phyloP scores from a whole-genome alignment of 2,113 vertebrate species.

The Melanerpes aurifrons region DNA sequence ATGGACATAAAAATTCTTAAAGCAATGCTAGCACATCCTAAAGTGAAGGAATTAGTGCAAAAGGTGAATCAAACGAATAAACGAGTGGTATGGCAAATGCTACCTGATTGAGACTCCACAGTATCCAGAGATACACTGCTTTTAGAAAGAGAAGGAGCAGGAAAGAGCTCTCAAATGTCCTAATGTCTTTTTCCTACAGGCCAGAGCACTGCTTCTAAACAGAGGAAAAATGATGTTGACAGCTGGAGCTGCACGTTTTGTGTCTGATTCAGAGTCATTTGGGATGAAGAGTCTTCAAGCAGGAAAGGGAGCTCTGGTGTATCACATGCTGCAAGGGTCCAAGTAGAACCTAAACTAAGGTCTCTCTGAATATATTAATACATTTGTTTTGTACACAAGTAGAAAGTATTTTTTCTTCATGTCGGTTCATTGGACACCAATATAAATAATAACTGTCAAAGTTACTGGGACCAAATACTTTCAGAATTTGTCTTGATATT shows the following conservation, averaged over 20 bases:
- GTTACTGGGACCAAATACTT: background rate
- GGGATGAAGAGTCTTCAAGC: background rate
- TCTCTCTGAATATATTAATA: background rate
- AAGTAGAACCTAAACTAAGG: background rate
- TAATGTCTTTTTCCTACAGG: background rate
- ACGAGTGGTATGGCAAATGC: too few species aligned
- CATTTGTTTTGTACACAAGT: accelerated
- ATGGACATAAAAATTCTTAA: too few species aligned
- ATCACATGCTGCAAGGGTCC: background rate
- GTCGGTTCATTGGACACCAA: background rate
- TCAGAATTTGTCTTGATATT: background rate
- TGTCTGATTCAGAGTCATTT: background rate
- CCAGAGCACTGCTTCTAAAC: background rate
- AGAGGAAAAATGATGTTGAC: background rate
- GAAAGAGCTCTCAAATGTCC: background rate
- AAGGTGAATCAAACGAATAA: too few species aligned
- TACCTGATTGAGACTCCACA: background rate
- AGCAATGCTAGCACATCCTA: too few species aligned
- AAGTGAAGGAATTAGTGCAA: too few species aligned
- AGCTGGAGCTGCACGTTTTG: background rate
- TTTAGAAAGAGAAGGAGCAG: background rate
- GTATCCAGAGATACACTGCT: background rate
- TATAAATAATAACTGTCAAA: background rate
- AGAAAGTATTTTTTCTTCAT: background rate
- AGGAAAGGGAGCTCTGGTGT: background rate